Evolutionary conservation across 2,888 invertebrate genomes (phyloP), one percentile per base, ranked within the genome.

Genomic region (Drosophila infuscata): DNA sequence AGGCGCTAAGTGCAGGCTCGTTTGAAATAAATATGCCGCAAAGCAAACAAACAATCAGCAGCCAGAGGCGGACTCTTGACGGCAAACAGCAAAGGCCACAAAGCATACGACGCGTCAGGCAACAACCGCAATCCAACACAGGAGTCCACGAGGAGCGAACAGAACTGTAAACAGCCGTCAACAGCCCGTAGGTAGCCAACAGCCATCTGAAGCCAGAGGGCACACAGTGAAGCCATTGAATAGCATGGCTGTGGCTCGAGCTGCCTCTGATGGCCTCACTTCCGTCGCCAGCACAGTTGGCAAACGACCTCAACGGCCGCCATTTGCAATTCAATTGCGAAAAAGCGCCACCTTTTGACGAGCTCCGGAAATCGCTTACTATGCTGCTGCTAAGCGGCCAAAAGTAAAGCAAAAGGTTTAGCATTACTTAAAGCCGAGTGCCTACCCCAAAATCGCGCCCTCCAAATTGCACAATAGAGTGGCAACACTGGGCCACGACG

Each of bases 21-120:
- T 89, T 85, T 86, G 79, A 89, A 91, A 85, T 90, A 90, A 90
- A 91, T 91, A 91, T 90, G 87, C 89, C 89, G 83, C 90, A 90
- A 90, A 83, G 87, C 82, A 89, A 89, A 91, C 89, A 89, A 88
- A 83, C 87, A 88, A 88, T 86, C 81, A 77, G 71, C 74, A 64
- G 81, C 75, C 70, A 29, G 68, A 61, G 70, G 56, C 51, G 32
- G 52, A 29, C 53, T 51, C 20, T 56, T 35, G 62, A 57, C 62
- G 48, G 33, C 67, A 60, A 64, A 72, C 63, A 54, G 64, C 61
- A 56, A 51, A 69, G 74, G 77, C 73, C 76, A 73, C 75, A 82
- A 82, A 82, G 77, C 80, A 88, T 87, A 88, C 85, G 82, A 70
- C 74, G 83, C 85, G 88, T 74, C 80, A 76, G 80, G 73, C 83